phyloP scores from a whole-genome alignment of 2,113 vertebrate species.

The Ciconia maguari region DNA sequence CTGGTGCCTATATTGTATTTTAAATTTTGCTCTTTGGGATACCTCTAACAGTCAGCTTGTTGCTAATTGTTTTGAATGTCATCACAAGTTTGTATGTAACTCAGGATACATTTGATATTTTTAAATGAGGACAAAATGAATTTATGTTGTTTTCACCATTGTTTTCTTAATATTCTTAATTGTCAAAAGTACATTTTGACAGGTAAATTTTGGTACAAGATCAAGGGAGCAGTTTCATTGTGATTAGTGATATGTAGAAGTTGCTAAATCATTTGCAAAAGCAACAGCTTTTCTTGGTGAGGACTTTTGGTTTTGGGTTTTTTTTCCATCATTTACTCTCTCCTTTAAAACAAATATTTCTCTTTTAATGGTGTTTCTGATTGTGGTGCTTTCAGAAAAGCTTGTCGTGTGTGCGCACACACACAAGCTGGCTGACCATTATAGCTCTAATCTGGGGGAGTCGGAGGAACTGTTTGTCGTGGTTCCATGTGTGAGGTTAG shows the following conservation, averaged over 20 bases:
- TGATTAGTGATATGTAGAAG: not conserved
- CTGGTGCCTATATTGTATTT: not conserved
- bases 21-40: not conserved
- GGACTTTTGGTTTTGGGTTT: not conserved
- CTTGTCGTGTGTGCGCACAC: not conserved
- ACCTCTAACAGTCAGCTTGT: not conserved
- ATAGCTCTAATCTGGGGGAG: not conserved
- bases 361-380: not conserved
- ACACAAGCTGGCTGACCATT: not conserved
- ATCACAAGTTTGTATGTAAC: not conserved
- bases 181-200: not conserved
- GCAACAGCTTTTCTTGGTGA: not conserved
- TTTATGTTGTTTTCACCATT: not conserved
- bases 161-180: not conserved
- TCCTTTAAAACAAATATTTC: not conserved
- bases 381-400: not conserved
- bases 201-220: not conserved
- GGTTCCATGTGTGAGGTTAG: not conserved
- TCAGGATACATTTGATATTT: not conserved
- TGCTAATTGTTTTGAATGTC: not conserved
- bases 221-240: not conserved
- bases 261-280: not conserved
- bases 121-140: not conserved
- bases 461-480: not conserved
- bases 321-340: not conserved